These are phyloP conservation scores for Corythornis vintsioides DNA, from an alignment of 2,113 vertebrate genomes.

Conservation along the genomic window DNA sequence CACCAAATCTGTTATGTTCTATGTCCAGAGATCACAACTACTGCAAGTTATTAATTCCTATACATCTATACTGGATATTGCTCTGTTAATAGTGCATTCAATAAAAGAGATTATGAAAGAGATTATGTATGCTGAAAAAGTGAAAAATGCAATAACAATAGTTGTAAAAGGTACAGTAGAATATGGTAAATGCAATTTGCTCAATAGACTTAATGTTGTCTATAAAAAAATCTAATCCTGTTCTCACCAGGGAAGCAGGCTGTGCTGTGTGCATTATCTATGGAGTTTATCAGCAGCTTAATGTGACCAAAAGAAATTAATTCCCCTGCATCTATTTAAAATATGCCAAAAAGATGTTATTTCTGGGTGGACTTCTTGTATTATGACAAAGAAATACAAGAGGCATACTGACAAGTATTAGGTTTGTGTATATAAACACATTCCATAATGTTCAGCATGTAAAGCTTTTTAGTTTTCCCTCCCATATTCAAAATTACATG, in stretches of 20 bases:
- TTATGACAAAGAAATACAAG: background rate
- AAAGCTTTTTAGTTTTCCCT: slow-evolving; percentile 1
- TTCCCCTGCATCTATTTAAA: slow-evolving; percentile 3
- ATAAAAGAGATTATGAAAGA: background rate
- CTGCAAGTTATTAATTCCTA: background rate
- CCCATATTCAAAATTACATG: background rate
- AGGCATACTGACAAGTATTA: background rate
- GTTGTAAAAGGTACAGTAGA: background rate
- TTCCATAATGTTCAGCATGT: background rate
- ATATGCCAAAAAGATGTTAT: background rate
- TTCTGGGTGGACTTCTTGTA: background rate
- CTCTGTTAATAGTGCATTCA: background rate
- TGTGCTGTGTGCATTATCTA: background rate
- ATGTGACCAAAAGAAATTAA: background rate
- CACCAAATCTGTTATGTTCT: background rate
- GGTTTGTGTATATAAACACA: background rate
- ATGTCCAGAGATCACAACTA: background rate
- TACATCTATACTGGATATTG: background rate
- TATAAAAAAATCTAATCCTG: slow-evolving; percentile 28
- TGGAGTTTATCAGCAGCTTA: background rate
- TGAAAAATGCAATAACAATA: background rate
- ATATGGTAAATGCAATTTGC: background rate
- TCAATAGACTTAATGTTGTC: background rate
- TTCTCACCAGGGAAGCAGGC: slow-evolving; percentile 38
- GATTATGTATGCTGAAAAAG: background rate